These are phyloP conservation scores for Garra rufa DNA, from an alignment of 2,113 vertebrate genomes.

Conservation along the genomic window DNA sequence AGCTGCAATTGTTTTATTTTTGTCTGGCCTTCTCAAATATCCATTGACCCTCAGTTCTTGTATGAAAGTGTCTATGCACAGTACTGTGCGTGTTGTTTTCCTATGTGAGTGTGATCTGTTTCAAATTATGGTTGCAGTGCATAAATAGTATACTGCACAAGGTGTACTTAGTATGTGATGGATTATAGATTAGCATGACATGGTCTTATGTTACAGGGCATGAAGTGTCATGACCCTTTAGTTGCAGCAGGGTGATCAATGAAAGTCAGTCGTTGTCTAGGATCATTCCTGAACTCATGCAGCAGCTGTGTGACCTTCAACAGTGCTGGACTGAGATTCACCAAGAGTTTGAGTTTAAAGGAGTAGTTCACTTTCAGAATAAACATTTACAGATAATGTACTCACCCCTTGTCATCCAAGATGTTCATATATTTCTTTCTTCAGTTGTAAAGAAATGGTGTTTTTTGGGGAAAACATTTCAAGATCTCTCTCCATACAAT, in stretches of 20 bases:
- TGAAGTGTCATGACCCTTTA: neutral
- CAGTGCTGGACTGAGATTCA: neutral
- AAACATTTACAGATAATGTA: no score
- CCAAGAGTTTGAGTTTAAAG: neutral
- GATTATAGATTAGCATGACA: neutral
- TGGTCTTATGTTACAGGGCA: neutral
- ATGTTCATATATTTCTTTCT: no score
- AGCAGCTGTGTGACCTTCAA: conserved; percentile 1
- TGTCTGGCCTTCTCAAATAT: neutral
- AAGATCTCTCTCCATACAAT: no score
- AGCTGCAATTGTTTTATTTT: neutral
- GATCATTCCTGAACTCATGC: neutral
- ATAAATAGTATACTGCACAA: neutral
- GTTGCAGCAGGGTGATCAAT: neutral
- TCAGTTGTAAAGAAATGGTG: no score
- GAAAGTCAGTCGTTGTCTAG: neutral
- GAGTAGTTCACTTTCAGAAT: no score
- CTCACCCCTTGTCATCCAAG: no score
- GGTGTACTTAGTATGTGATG: neutral
- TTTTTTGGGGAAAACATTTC: no score
- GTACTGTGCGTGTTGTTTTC: neutral
- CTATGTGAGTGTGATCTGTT: neutral
- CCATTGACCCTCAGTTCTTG: neutral
- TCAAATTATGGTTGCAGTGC: neutral
- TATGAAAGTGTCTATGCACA: no score